These are phyloP conservation scores for Musca domestica DNA, from an alignment of 1,140 invertebrate genomes.

Conservation along the genomic window DNA sequence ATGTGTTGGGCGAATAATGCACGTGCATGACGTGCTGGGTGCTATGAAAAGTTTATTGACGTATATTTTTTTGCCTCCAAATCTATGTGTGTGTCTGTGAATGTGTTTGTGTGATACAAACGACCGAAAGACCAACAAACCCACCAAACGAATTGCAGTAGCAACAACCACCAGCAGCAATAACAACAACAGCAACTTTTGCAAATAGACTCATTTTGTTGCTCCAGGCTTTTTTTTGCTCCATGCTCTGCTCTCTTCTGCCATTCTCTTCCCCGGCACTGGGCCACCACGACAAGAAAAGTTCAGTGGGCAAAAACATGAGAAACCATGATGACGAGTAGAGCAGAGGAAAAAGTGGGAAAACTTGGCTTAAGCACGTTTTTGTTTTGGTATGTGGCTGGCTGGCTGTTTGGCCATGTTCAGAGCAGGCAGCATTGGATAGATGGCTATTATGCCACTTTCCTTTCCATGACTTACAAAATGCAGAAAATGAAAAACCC, in stretches of 20 bases:
- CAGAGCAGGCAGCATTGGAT: too few relatives aligned
- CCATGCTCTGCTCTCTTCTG: too few relatives aligned
- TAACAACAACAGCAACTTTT: neutral
- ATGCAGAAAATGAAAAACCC: conserved; percentile 7
- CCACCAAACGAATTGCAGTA: conserved; percentile 8
- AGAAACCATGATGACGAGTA: too few relatives aligned
- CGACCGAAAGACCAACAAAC: conserved; percentile 22
- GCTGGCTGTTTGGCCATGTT: too few relatives aligned
- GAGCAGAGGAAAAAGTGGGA: neutral
- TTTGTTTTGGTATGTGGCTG: neutral
- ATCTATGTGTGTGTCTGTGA: neutral
- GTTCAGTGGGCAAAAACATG: too few relatives aligned
- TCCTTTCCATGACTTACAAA: conserved; percentile 3
- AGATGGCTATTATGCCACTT: conserved; percentile 17
- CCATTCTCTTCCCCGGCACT: too few relatives aligned
- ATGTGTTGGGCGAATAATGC: neutral
- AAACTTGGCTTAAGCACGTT: conserved; percentile 21
- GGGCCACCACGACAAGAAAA: too few relatives aligned
- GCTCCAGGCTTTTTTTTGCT: too few relatives aligned
- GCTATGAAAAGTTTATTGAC: conserved; percentile 21
- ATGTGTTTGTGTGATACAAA: neutral
- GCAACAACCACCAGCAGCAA: too few relatives aligned
- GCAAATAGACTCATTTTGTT: too few relatives aligned
- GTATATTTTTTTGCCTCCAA: conserved; percentile 4
- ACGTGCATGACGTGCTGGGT: conserved; percentile 14